Percentiles rank a stretch among this genome's conserved stretches.
phyloP scores from a whole-genome alignment of 2,113 vertebrate species.

The Oxygymnocypris stewartii region DNA sequence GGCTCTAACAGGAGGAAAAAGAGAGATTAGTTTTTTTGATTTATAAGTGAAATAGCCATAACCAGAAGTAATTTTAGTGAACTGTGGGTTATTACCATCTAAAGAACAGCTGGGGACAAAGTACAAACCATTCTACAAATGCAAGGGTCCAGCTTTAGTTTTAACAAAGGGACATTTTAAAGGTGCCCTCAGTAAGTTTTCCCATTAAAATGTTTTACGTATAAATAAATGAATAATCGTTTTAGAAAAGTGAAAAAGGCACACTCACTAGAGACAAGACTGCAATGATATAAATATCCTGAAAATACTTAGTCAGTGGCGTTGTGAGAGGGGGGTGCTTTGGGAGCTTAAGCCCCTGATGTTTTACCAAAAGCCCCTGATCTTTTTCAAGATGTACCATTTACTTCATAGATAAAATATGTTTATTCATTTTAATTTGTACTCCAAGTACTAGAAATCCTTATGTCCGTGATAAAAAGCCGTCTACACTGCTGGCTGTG shows the following conservation, averaged over 20 bases:
- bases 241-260: not conserved
- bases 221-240: not conserved
- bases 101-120: constrained; percentile 5
- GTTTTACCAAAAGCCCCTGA: too few relatives aligned
- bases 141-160: not conserved
- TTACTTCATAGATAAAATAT: too few relatives aligned
- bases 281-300: not conserved
- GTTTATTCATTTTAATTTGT: too few relatives aligned
- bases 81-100: constrained; percentile 18
- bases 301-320: too few relatives aligned
- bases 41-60: not conserved
- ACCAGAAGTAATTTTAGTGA: constrained; percentile 17
- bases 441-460: too few relatives aligned
- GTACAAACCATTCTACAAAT: not conserved
- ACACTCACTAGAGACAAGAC: not conserved
- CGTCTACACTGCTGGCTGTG: too few relatives aligned
- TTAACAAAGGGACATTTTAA: not conserved
- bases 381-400: too few relatives aligned
- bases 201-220: not conserved
- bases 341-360: too few relatives aligned
- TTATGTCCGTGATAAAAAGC: too few relatives aligned
- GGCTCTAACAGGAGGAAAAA: not conserved
- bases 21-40: constrained; percentile 3
- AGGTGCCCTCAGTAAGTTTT: not conserved
- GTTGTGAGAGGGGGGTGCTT: too few relatives aligned